phyloP scores from a whole-genome alignment of 2,113 vertebrate genomes.

The Erythrocercus mccallii region DNA sequence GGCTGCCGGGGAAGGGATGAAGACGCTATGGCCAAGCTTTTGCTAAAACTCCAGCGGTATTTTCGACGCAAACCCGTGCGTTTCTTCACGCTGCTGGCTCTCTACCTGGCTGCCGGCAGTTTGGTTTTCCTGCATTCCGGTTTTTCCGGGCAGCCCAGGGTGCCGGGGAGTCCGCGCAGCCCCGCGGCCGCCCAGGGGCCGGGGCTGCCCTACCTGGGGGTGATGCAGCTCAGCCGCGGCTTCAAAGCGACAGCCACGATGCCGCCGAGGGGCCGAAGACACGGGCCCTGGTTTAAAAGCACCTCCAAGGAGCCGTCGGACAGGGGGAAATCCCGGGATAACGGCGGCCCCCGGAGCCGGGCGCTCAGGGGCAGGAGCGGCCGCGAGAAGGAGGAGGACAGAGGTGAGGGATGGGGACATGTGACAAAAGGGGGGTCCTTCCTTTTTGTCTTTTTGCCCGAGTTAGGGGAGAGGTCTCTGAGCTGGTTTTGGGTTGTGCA shows the following conservation, averaged over 20 bases:
- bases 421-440: too few relatives aligned
- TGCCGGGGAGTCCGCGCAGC: background rate
- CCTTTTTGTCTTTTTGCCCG: too few relatives aligned
- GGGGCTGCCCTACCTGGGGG: constrained; percentile 71
- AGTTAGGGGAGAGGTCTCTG: background rate
- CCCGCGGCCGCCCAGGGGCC: background rate
- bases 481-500: background rate
- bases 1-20: constrained; percentile 63
- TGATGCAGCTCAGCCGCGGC: constrained; percentile 72
- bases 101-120: constrained; percentile 92
- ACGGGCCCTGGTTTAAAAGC: constrained; percentile 82
- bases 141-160: constrained; percentile 75
- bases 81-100: constrained; percentile 90
- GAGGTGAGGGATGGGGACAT: constrained; percentile 75
- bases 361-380: constrained; percentile 77
- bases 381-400: constrained; percentile 86
- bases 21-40: constrained; percentile 86
- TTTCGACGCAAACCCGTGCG: constrained; percentile 89
- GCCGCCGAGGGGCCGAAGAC: constrained; percentile 66
- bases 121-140: constrained; percentile 89
- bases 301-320: constrained; percentile 61
- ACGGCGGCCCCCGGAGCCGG: constrained; percentile 77
- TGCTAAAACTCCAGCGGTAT: constrained; percentile 91
- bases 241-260: constrained; percentile 65
- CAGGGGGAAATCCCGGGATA: constrained; percentile 69